These are phyloP conservation scores for Maccullochella peelii DNA, from an alignment of 2,113 vertebrate genomes.

Conservation along the genomic window DNA sequence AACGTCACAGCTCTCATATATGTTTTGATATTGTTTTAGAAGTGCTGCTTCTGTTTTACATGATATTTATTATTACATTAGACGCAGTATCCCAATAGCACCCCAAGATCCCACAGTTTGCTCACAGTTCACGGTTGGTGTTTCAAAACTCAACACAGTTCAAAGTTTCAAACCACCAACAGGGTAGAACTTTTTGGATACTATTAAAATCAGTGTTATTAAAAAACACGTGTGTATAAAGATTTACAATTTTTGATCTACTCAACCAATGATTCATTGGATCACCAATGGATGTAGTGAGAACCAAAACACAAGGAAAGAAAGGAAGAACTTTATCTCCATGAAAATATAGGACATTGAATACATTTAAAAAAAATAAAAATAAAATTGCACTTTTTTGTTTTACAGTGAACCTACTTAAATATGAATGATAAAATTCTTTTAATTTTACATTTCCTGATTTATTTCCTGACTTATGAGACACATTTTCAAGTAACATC, in stretches of 20 bases:
- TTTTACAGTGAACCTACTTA: too few species aligned
- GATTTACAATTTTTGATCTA: neutral
- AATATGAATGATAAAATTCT: too few species aligned
- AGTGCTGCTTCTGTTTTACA: neutral
- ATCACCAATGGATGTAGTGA: neutral
- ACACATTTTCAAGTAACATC: too few species aligned
- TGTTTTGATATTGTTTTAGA: neutral
- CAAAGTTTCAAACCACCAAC: neutral
- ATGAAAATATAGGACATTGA: too few species aligned
- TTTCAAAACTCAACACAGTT: too few species aligned
- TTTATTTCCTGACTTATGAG: too few species aligned
- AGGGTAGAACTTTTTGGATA: neutral
- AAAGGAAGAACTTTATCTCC: neutral
- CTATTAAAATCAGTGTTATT: neutral
- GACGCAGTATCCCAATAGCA: neutral
- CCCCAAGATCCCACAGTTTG: neutral
- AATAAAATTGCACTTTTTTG: too few species aligned
- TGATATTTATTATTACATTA: neutral
- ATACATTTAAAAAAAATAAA: too few species aligned
- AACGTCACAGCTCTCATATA: neutral
- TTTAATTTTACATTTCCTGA: too few species aligned
- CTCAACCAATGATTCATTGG: neutral
- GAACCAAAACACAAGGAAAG: neutral
- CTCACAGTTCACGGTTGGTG: neutral
- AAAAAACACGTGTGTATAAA: too few species aligned